These are phyloP conservation scores for Tholera decimalis DNA, from an alignment of 2,888 invertebrate species.

Conservation along the genomic window DNA sequence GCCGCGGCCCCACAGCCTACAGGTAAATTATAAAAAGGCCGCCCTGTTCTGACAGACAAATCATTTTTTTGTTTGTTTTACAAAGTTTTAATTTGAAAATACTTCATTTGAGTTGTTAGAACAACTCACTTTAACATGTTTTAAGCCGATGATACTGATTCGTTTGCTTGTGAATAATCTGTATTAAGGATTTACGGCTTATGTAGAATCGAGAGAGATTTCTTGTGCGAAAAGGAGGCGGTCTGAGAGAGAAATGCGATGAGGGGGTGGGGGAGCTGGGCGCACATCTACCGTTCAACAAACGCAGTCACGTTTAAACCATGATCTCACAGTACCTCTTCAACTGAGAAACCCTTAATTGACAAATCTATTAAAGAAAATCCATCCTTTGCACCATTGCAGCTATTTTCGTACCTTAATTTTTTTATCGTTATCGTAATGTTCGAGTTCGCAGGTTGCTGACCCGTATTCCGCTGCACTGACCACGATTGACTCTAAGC, in stretches of 20 bases:
- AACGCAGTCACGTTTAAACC: slow-evolving; percentile 75
- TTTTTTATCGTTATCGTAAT: slow-evolving; percentile 26
- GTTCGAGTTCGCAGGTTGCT: slow-evolving; percentile 27
- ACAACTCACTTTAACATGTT: slow-evolving; percentile 34
- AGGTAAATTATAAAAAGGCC: slow-evolving; percentile 42
- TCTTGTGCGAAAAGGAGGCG: slow-evolving; percentile 59
- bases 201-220: slow-evolving; percentile 71
- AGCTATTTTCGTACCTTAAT: slow-evolving; percentile 17
- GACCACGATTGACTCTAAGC: slow-evolving; percentile 73
- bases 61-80: slow-evolving; percentile 34
- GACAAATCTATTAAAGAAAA: slow-evolving; percentile 51
- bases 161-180: slow-evolving; percentile 69
- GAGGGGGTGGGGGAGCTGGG: slow-evolving; percentile 47
- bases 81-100: slow-evolving; percentile 38
- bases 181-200: slow-evolving; percentile 71
- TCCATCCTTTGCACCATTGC: slow-evolving; percentile 35
- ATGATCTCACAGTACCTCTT: slow-evolving; percentile 68
- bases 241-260: slow-evolving; percentile 51
- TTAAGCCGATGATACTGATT: slow-evolving; percentile 47
- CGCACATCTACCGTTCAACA: slow-evolving; percentile 67
- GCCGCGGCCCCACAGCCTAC: background rate
- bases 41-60: slow-evolving; percentile 16
- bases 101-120: slow-evolving; percentile 14
- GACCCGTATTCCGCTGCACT: slow-evolving; percentile 63
- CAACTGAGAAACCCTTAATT: slow-evolving; percentile 64